Conservation (phyloP, 2,888 invertebrate genomes). For the Diaphora mendica region DNA sequence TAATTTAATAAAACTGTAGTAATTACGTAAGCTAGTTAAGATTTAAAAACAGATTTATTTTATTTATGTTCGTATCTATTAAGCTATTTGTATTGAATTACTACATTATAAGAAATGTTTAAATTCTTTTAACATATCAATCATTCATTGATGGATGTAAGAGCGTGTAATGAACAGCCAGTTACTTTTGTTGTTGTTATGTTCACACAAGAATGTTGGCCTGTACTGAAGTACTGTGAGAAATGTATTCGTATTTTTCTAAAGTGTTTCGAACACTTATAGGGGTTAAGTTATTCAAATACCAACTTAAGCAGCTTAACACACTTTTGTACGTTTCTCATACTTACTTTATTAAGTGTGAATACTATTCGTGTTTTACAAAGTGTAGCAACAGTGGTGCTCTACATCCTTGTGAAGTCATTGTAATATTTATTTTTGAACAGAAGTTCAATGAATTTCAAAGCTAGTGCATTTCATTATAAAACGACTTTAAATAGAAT, state of each 20-base stretch:
- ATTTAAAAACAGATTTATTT: background rate
- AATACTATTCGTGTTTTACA: background rate
- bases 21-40: background rate
- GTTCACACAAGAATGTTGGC: constrained; percentile 62
- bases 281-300: constrained; percentile 42
- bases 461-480: background rate
- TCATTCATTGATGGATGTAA: constrained; percentile 13
- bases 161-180: constrained; percentile 33
- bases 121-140: background rate
- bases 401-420: background rate
- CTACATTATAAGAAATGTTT: background rate
- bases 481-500: background rate
- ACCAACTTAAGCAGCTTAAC: constrained; percentile 32
- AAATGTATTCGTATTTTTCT: constrained; percentile 63
- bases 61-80: background rate
- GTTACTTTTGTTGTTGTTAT: constrained; percentile 65
- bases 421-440: background rate
- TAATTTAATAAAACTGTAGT: no score
- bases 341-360: constrained; percentile 18
- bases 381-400: background rate
- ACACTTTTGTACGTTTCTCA: constrained; percentile 40
- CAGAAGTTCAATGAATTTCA: background rate
- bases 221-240: constrained; percentile 67
- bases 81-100: background rate
- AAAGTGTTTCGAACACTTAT: constrained; percentile 40